Percentiles rank a stretch among this genome's conserved stretches.
Evolutionary conservation across 1,140 invertebrate species (phyloP).

Genomic region (Macrobrachium nipponense): DNA sequence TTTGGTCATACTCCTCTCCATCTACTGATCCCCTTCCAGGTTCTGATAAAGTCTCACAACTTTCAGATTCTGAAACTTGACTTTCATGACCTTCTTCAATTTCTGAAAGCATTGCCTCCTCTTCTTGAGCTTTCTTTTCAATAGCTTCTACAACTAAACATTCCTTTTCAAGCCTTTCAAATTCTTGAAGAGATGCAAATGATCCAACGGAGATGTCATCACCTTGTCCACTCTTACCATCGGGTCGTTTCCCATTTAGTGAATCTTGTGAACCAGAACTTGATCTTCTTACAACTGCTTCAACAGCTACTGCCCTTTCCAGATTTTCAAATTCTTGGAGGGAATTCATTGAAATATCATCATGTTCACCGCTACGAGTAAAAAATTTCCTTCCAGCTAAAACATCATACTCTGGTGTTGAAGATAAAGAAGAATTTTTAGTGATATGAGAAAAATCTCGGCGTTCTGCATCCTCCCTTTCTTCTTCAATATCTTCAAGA

Average conservation of each 20-base stretch:
- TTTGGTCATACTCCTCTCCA: constrained; percentile 77
- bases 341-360: constrained; percentile 90
- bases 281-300: constrained; percentile 53
- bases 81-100: constrained; percentile 78
- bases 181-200: constrained; percentile 91
- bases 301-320: constrained; percentile 77
- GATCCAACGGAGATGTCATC: constrained; percentile 93
- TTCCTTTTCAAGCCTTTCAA: constrained; percentile 90
- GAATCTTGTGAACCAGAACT: constrained; percentile 64
- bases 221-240: constrained; percentile 73
- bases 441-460: constrained; percentile 83
- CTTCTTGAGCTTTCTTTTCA: constrained; percentile 85
- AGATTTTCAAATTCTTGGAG: constrained; percentile 94
- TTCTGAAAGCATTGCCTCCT: constrained; percentile 81
- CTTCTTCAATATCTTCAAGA: constrained; percentile 90
- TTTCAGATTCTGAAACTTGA: constrained; percentile 76
- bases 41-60: constrained; percentile 76
- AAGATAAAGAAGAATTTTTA: constrained; percentile 77
- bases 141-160: constrained; percentile 85
- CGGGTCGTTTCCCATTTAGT: constrained; percentile 60
- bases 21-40: constrained; percentile 70
- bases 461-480: constrained; percentile 75
- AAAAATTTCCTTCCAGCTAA: constrained; percentile 83
- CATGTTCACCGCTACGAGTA: constrained; percentile 83
- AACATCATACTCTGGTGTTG: constrained; percentile 87